These are phyloP conservation scores for Indicator maculatus DNA, from an alignment of 2,113 vertebrate species.

Conservation along the genomic window DNA sequence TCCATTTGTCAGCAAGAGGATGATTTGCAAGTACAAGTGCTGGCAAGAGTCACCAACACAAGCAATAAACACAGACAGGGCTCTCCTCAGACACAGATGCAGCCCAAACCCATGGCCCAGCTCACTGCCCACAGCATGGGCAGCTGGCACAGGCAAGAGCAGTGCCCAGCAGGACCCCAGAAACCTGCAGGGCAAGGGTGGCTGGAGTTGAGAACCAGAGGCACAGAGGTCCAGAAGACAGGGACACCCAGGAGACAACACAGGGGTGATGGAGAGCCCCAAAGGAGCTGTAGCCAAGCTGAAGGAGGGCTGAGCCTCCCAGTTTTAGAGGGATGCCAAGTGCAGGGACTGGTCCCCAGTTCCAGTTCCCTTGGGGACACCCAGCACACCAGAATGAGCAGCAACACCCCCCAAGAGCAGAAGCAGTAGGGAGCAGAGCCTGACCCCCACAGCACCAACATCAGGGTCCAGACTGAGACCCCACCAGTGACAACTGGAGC, in stretches of 20 bases:
- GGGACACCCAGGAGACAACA: background rate
- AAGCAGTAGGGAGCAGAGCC: background rate
- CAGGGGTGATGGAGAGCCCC: rapidly evolving
- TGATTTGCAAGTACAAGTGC: background rate
- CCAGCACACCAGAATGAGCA: background rate
- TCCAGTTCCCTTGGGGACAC: background rate
- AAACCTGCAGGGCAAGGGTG: background rate
- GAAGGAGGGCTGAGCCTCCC: background rate
- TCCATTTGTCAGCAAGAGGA: background rate
- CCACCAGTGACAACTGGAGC: background rate
- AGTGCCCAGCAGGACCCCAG: background rate
- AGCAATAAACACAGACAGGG: background rate
- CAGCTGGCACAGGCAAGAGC: rapidly evolving
- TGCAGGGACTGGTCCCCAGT: background rate
- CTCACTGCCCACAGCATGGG: background rate
- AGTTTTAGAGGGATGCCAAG: background rate
- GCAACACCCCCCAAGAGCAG: background rate
- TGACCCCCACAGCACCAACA: background rate
- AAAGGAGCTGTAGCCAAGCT: rapidly evolving
- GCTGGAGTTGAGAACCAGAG: too few species aligned
- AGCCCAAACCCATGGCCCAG: rapidly evolving
- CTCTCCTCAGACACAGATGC: background rate
- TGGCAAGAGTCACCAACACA: background rate
- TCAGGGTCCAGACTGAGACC: background rate
- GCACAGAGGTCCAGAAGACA: rapidly evolving